Conservation (phyloP, 1,140 invertebrate species). For the Macrobrachium nipponense region DNA sequence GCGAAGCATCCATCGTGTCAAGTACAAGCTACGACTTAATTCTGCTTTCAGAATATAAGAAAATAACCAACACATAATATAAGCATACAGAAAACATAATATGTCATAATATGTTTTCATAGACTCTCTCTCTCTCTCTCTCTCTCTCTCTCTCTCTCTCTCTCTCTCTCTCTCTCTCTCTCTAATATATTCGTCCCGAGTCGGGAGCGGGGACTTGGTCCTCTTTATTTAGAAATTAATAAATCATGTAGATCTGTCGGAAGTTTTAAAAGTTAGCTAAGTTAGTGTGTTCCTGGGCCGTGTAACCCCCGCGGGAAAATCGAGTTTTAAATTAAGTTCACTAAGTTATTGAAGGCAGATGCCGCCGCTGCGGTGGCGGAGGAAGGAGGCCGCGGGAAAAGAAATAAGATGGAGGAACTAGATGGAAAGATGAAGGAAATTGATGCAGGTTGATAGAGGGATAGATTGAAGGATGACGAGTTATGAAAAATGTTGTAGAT, state of each 20-base stretch:
- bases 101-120: too few relatives aligned
- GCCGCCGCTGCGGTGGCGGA: background rate
- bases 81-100: too few relatives aligned
- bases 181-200: too few relatives aligned
- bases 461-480: too few relatives aligned
- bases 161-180: background rate
- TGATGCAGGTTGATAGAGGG: too few relatives aligned
- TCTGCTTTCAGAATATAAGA: too few relatives aligned
- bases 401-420: background rate
- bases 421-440: background rate
- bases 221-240: constrained; percentile 47
- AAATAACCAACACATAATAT: too few relatives aligned
- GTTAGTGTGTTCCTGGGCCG: constrained; percentile 43
- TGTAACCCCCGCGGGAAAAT: constrained; percentile 18
- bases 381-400: background rate
- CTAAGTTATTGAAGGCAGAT: background rate
- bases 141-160: background rate
- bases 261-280: constrained; percentile 50
- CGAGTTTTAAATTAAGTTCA: constrained; percentile 9
- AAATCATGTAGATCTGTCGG: constrained; percentile 53
- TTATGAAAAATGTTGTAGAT: too few relatives aligned
- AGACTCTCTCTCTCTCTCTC: background rate
- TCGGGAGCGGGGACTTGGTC: too few relatives aligned
- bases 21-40: too few relatives aligned
- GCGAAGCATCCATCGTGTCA: too few relatives aligned